Base-by-base conservation (phyloP, 1,140 invertebrate species). In the Colletes latitarsis region DNA sequence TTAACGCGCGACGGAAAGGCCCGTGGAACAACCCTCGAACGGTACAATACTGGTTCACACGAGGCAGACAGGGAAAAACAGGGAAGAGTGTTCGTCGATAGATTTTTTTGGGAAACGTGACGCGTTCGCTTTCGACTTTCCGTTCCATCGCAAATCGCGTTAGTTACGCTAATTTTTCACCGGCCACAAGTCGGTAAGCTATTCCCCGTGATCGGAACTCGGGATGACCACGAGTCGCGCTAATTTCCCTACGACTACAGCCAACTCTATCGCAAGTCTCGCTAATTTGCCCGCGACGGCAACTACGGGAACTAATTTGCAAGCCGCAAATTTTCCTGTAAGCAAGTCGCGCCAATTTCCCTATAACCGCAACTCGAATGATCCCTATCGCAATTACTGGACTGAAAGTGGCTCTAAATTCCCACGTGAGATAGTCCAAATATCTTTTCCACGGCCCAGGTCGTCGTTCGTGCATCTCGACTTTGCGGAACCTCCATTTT, bases 291-390 rank as follows among this genome's bases (percentile, higher is more conserved):
- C 43, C 68, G 58, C 19, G 21, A 21, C 53, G 58, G 12, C 66
- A 30, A 70, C 75, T 70, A 39, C 19, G 6, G 21, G 55, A 70
- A 77, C 68, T 77, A 57, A 68, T 77, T 77, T 12, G 41, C 19
- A 46, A 70, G 19, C 66, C 75, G 75, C 75, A 77, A 77, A 77
- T 77, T 77, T 77, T 70, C 75, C 66, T 70, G 66, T 60, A 69
- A 60, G 66, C 55, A 77, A 39, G 55, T 70, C 66, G 55, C 66
- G 17, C 43, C 66, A 60, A 70, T 77, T 77, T 60, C 8, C 21
- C 75, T 15, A 49, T 58, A 62, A 71, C 55, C 62, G 66, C 17
- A 53, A 53, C 41, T 49, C 58, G 21, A 71, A 75, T 19, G 57
- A 70, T 67, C 70, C 46, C 17, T 68, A 72, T 67, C 64, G 46